Evolutionary conservation across 2,797 vertebrate genomes (phyloP).

Genomic region (Sebastes taczanowskii): DNA sequence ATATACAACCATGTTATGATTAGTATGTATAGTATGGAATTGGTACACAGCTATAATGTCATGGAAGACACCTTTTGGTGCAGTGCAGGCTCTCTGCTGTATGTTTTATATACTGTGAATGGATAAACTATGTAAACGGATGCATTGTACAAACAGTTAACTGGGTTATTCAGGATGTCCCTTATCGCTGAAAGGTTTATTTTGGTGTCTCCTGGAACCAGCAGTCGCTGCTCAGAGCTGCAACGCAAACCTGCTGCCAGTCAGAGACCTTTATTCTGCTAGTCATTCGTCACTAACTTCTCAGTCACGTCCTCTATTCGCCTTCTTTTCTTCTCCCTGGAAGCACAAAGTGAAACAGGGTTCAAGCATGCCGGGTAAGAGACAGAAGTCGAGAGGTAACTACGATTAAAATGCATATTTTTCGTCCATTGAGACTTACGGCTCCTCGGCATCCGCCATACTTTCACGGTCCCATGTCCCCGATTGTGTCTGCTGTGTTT

Average conservation of each 20-base stretch:
- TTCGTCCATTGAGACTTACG: conserved; percentile 88
- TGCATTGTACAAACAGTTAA: neutral
- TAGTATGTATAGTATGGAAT: neutral
- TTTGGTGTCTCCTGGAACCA: conserved; percentile 68
- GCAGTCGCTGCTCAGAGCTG: conserved; percentile 67
- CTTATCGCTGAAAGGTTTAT: conserved; percentile 1
- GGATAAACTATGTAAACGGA: accelerated
- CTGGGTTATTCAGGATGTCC: neutral
- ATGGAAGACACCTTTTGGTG: neutral
- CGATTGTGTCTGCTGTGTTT: conserved; percentile 58
- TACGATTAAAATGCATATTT: conserved; percentile 18
- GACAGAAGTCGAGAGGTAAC: neutral
- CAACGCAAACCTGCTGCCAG: conserved; percentile 82
- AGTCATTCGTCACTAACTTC: conserved; percentile 93
- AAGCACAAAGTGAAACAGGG: conserved; percentile 86
- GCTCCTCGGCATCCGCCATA: conserved; percentile 98
- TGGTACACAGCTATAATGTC: neutral
- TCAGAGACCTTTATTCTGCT: conserved; percentile 75
- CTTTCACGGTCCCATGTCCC: conserved; percentile 87
- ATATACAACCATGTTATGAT: neutral
- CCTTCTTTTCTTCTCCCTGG: conserved; percentile 99
- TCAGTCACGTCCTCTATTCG: conserved; percentile 98
- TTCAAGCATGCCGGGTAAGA: conserved; percentile 73
- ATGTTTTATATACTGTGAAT: neutral
- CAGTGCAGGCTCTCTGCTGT: neutral